Conservation (phyloP, 2,888 invertebrate species). For the Ametastegia equiseti region DNA sequence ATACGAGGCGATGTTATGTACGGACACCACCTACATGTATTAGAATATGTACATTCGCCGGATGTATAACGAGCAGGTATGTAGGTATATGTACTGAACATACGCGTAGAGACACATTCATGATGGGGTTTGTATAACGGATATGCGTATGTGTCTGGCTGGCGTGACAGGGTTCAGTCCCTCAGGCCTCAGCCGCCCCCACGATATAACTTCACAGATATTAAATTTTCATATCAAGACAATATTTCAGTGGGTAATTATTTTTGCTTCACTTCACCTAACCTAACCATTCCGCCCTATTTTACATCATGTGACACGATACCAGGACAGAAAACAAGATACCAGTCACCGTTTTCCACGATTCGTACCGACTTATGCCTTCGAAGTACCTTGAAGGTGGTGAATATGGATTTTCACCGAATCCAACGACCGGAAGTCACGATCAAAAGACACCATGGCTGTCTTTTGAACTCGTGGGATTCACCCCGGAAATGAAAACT, state of each 20-base stretch:
- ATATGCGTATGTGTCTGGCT: constrained; percentile 1
- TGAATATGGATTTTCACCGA: not conserved
- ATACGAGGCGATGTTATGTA: constrained; percentile 19
- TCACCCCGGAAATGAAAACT: too few species aligned
- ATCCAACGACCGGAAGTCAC: not conserved
- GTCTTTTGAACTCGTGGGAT: too few species aligned
- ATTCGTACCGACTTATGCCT: not conserved
- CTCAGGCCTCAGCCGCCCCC: not conserved
- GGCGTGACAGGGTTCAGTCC: constrained; percentile 38
- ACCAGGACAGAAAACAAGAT: not conserved
- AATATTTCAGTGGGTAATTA: constrained; percentile 19
- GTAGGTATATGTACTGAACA: too few species aligned
- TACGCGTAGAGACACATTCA: not conserved
- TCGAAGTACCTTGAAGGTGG: not conserved
- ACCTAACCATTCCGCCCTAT: too few species aligned
- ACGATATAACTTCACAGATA: constrained; percentile 31
- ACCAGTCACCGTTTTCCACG: not conserved
- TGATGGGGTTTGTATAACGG: not conserved
- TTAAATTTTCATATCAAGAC: constrained; percentile 44
- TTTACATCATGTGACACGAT: not conserved
- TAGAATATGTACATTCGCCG: constrained; percentile 12
- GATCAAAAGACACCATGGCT: too few species aligned
- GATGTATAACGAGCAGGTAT: too few species aligned
- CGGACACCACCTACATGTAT: too few species aligned
- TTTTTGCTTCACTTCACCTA: not conserved